Evolutionary conservation across 2,888 invertebrate genomes (phyloP).

Genomic region (Cataglyphis rosenhaueri): DNA sequence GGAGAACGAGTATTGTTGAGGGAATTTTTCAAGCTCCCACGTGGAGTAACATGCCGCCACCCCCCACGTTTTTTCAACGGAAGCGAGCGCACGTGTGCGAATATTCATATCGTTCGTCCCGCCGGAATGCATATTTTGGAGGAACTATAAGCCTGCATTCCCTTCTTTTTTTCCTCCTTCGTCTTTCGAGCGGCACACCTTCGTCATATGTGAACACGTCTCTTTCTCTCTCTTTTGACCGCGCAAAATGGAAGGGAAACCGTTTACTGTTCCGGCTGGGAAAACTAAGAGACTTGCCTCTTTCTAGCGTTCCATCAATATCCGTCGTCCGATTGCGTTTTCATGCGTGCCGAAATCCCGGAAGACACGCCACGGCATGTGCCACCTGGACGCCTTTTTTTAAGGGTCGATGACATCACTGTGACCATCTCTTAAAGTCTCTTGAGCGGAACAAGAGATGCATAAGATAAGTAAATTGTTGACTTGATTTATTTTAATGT

Average conservation of each 20-base stretch:
- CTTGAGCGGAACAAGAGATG: not conserved
- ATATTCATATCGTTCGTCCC: slow-evolving; percentile 63
- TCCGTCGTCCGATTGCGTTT: slow-evolving; percentile 50
- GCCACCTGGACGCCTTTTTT: slow-evolving; percentile 50
- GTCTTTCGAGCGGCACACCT: slow-evolving; percentile 60
- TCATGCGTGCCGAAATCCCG: slow-evolving; percentile 50
- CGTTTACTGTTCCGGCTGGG: slow-evolving; percentile 38
- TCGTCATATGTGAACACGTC: slow-evolving; percentile 62
- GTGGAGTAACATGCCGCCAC: slow-evolving; percentile 65
- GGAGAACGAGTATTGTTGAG: slow-evolving; percentile 71
- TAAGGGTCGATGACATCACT: slow-evolving; percentile 66
- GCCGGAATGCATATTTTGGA: slow-evolving; percentile 55
- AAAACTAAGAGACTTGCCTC: slow-evolving; percentile 34
- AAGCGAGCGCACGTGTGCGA: slow-evolving; percentile 69
- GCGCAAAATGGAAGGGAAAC: slow-evolving; percentile 40
- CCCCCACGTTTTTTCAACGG: slow-evolving; percentile 60
- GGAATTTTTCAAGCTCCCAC: slow-evolving; percentile 74
- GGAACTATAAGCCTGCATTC: slow-evolving; percentile 40
- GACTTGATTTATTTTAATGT: not conserved
- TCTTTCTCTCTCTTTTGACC: slow-evolving; percentile 48
- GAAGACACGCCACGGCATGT: slow-evolving; percentile 40
- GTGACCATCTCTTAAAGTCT: not conserved
- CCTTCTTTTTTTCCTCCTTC: slow-evolving; percentile 4
- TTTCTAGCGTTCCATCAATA: slow-evolving; percentile 28
- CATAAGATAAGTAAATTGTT: not conserved